Evolutionary conservation across 1,140 invertebrate genomes (phyloP).

Genomic region (Megalopta genalis): DNA sequence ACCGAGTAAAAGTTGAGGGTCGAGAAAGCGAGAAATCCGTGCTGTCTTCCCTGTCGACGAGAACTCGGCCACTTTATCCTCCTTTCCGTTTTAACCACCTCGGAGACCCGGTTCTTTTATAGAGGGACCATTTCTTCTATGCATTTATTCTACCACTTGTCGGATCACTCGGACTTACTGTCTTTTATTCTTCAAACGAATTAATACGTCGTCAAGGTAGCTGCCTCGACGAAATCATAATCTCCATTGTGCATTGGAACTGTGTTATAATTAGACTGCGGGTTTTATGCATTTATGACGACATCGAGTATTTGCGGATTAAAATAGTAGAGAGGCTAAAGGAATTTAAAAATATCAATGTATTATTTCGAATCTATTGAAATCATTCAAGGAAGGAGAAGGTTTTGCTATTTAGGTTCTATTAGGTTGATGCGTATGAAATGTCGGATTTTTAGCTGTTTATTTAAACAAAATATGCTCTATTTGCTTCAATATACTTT

Average conservation of each 20-base stretch:
- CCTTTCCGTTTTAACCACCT: conserved; percentile 9
- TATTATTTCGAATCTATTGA: too few relatives aligned
- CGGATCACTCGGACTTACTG: neutral
- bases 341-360: too few relatives aligned
- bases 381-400: too few relatives aligned
- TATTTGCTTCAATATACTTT: too few relatives aligned
- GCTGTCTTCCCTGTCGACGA: neutral
- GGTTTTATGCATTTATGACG: too few relatives aligned
- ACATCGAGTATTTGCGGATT: too few relatives aligned
- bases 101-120: conserved; percentile 10
- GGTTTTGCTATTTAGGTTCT: too few relatives aligned
- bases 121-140: neutral
- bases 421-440: too few relatives aligned
- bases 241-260: neutral
- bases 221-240: neutral
- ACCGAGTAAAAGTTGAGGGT: conserved; percentile 5
- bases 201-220: neutral
- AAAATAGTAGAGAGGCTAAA: too few relatives aligned
- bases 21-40: neutral
- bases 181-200: conserved; percentile 3
- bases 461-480: too few relatives aligned
- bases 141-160: conserved; percentile 23
- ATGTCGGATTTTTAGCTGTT: too few relatives aligned
- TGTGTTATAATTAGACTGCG: too few relatives aligned
- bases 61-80: conserved; percentile 22